These are phyloP conservation scores for Etheostoma spectabile DNA, from an alignment of 2,113 vertebrate genomes.

Conservation along the genomic window DNA sequence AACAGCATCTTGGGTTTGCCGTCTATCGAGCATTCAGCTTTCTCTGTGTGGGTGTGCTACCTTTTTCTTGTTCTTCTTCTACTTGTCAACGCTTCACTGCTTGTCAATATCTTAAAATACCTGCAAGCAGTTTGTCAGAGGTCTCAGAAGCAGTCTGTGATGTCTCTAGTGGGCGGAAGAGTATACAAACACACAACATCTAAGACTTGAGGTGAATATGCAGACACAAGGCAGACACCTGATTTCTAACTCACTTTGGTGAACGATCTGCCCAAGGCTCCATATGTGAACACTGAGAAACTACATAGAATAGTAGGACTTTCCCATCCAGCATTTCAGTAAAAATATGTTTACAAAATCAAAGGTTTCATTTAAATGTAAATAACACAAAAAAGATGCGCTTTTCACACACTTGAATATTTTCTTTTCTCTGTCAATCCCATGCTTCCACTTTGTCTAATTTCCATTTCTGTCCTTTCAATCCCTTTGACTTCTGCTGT, in stretches of 20 bases:
- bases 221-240: conserved; percentile 61
- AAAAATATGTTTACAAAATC: conserved; percentile 6
- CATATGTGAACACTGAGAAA: conserved; percentile 7
- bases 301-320: conserved; percentile 7
- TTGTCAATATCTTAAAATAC: conserved; percentile 66
- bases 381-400: conserved; percentile 41
- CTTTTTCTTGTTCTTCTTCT: conserved; percentile 35
- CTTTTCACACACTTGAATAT: conserved; percentile 34
- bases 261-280: conserved; percentile 42
- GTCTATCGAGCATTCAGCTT: conserved; percentile 23
- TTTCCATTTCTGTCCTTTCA: conserved; percentile 61
- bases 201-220: conserved; percentile 55
- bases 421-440: conserved; percentile 44
- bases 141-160: conserved; percentile 55
- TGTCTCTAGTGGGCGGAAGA: conserved; percentile 63
- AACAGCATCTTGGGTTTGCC: conserved; percentile 54
- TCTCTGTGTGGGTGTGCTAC: conserved; percentile 60
- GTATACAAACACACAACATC: conserved; percentile 62
- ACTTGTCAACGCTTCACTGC: conserved; percentile 11
- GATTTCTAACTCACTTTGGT: conserved; percentile 33
- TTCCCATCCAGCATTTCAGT: conserved; percentile 8
- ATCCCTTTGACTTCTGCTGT: conserved; percentile 47
- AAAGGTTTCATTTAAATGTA: conserved; percentile 49
- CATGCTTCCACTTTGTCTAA: conserved; percentile 36
- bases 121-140: conserved; percentile 63